phyloP scores from a whole-genome alignment of 2,113 vertebrate genomes.

The Egretta garzetta region DNA sequence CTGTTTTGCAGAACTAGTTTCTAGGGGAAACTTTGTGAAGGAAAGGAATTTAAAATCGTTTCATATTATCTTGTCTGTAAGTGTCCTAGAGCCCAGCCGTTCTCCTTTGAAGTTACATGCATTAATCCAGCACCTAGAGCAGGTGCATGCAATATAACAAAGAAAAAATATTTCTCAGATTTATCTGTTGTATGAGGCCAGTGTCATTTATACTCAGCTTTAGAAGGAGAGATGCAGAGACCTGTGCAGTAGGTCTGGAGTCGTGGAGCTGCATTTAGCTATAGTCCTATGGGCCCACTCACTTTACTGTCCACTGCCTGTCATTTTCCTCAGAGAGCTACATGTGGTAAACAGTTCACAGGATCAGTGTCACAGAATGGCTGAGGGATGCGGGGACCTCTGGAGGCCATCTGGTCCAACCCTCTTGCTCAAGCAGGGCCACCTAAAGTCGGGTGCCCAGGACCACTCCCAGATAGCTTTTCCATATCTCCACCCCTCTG shows the following conservation, averaged over 20 bases:
- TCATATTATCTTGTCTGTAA: not conserved
- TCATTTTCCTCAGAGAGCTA: not conserved
- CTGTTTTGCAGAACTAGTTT: not conserved
- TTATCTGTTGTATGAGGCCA: not conserved
- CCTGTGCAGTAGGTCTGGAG: not conserved
- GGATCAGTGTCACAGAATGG: not conserved
- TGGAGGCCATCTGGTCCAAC: not conserved
- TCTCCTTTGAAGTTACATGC: not conserved
- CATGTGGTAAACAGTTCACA: not conserved
- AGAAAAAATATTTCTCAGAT: not conserved
- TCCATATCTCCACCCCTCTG: not conserved
- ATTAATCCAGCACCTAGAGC: not conserved
- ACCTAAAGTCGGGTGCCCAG: not conserved
- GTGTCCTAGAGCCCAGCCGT: not conserved
- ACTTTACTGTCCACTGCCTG: not conserved
- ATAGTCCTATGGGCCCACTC: not conserved
- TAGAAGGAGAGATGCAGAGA: not conserved
- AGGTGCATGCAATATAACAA: not conserved
- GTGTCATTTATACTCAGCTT: not conserved
- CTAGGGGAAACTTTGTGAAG: not conserved
- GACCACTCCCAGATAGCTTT: not conserved
- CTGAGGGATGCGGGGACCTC: not conserved
- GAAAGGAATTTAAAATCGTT: not conserved
- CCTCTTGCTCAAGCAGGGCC: not conserved
- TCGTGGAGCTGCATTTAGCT: not conserved